Evolutionary conservation across 2,797 vertebrate genomes (phyloP).

Genomic region (Cyclopterus lumpus): DNA sequence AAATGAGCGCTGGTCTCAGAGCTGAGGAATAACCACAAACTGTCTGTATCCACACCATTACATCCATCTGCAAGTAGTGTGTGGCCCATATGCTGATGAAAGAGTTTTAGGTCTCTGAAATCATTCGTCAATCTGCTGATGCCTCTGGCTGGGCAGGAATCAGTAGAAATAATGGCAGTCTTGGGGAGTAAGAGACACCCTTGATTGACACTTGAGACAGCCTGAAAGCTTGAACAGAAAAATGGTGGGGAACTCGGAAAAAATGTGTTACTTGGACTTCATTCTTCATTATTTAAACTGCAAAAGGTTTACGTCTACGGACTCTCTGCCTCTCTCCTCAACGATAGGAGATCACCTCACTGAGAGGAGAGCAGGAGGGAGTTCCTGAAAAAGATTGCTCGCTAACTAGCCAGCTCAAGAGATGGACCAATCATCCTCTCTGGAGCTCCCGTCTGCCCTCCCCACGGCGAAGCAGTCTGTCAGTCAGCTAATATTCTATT

Average conservation of each 20-base stretch:
- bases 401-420: no score
- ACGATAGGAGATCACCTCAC: no score
- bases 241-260: neutral
- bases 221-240: neutral
- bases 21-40: constrained; percentile 2
- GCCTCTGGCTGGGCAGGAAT: neutral
- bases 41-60: neutral
- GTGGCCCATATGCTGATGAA: neutral
- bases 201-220: neutral
- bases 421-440: neutral
- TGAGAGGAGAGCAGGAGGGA: no score
- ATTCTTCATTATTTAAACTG: neutral
- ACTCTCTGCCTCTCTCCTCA: neutral
- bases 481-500: neutral
- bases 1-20: neutral
- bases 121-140: constrained; percentile 1
- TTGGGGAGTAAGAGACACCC: neutral
- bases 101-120: neutral
- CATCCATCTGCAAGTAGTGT: neutral
- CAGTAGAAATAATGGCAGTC: neutral
- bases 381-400: no score
- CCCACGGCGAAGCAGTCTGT: no score
- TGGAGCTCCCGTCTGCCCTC: no score
- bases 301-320: no score
- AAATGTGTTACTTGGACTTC: neutral